Conservation (phyloP, 2,113 vertebrate genomes). For the cat (Felis catus) region F.catus_Fca126_mat1.0 CM031411.1:11620001-11620500, state of each 20-base stretch:
- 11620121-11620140: neutral
- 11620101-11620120: neutral
- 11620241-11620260: neutral
- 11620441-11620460: neutral
- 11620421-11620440: neutral
- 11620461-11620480: neutral
- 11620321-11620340: neutral
- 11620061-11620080: neutral
- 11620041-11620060: neutral
- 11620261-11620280: neutral
- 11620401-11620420: neutral
- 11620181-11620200: neutral
- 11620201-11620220: neutral
- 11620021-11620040: neutral
- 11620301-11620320: neutral
- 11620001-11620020: neutral
- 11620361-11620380: neutral
- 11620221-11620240: neutral
- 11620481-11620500: neutral
- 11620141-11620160: neutral
- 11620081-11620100: neutral
- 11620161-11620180: neutral
- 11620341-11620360: neutral
- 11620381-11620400: neutral
- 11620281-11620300: neutral